Percentiles rank a stretch among this genome's conserved stretches.
These are phyloP conservation scores for Allygus modestus DNA, from an alignment of 2,888 invertebrate species.

Conservation along the genomic window DNA sequence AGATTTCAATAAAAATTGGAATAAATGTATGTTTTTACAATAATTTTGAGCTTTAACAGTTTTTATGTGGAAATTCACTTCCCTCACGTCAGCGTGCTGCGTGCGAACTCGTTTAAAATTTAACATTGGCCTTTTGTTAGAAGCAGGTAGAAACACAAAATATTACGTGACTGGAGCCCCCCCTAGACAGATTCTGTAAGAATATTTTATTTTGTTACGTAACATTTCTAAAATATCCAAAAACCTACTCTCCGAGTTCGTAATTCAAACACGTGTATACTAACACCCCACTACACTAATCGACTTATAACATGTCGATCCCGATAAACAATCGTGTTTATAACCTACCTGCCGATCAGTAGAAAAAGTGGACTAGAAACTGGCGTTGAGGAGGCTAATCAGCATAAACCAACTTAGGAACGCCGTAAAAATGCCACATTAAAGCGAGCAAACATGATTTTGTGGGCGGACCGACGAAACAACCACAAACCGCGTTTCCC, in stretches of 20 bases:
- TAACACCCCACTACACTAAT: not conserved
- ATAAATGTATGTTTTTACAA: too few species aligned
- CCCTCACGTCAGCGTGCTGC: too few species aligned
- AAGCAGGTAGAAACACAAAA: too few species aligned
- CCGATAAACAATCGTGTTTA: not conserved
- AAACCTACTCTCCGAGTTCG: not conserved
- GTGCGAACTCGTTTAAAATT: too few species aligned
- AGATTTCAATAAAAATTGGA: too few species aligned
- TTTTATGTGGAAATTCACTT: too few species aligned
- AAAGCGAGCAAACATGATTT: not conserved
- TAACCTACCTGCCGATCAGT: not conserved
- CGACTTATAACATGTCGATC: not conserved
- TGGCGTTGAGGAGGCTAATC: not conserved
- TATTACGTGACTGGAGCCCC: too few species aligned
- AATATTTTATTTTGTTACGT: too few species aligned
- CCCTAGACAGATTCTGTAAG: too few species aligned
- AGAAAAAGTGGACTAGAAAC: constrained; percentile 27
- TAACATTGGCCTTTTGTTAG: too few species aligned
- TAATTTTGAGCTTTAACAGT: too few species aligned
- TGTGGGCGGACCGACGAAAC: constrained; percentile 32
- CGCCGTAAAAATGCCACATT: constrained; percentile 30
- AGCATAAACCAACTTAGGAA: constrained; percentile 8
- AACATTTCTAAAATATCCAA: not conserved
- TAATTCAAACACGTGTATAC: not conserved
- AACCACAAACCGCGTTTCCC: not conserved